These are phyloP conservation scores for Zygaena filipendulae DNA, from an alignment of 2,888 invertebrate species.

Conservation along the genomic window DNA sequence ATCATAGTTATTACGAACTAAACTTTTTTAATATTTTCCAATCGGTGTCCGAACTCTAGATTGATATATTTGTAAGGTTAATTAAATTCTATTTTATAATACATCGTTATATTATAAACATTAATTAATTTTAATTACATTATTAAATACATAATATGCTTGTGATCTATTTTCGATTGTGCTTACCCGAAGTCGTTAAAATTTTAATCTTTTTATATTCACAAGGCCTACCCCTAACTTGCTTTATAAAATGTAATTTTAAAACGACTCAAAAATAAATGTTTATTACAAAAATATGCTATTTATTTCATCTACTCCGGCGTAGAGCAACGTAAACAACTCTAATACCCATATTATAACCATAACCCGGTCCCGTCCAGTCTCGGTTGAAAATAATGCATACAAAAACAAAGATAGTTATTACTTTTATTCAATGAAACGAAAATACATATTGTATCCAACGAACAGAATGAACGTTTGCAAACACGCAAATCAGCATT, in stretches of 20 bases:
- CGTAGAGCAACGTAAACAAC: not conserved
- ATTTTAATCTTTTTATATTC: conserved; percentile 37
- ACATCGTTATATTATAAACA: conserved; percentile 42
- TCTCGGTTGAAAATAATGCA: no score
- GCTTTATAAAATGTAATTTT: conserved; percentile 46
- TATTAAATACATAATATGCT: conserved; percentile 30
- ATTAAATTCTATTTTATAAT: conserved; percentile 51
- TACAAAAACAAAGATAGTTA: no score
- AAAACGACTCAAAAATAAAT: conserved; percentile 54
- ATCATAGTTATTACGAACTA: no score
- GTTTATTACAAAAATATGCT: conserved; percentile 33
- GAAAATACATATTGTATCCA: conserved; percentile 46
- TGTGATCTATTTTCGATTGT: conserved; percentile 44
- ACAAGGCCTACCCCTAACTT: conserved; percentile 42
- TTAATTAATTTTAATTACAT: conserved; percentile 53
- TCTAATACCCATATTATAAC: conserved; percentile 11
- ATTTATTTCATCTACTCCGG: conserved; percentile 1
- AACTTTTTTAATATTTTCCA: no score
- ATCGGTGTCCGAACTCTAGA: no score
- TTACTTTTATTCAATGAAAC: conserved; percentile 54
- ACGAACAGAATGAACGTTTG: no score
- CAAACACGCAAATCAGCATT: no score
- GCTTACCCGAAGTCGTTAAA: conserved; percentile 37
- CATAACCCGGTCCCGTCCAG: no score
- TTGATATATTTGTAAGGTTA: no score